phyloP scores from a whole-genome alignment of 2,888 invertebrate genomes.

The Dromius quadrimaculatus region DNA sequence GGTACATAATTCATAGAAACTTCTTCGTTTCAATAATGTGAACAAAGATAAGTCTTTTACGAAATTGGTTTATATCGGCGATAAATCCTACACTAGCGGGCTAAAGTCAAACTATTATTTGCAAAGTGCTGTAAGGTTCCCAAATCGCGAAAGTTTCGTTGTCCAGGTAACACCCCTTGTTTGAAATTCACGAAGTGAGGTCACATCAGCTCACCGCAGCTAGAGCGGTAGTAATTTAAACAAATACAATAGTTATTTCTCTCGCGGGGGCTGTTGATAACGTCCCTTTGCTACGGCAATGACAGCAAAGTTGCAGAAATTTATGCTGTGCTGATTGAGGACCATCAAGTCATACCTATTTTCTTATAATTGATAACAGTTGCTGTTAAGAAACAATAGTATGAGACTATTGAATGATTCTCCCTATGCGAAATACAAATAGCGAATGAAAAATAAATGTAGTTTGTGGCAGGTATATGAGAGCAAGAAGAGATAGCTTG shows the following conservation, averaged over 20 bases:
- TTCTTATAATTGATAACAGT: no score
- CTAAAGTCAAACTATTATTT: constrained; percentile 25
- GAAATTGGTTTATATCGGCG: constrained; percentile 14
- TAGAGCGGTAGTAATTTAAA: constrained; percentile 39
- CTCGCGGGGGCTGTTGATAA: constrained; percentile 26
- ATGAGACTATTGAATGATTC: no score
- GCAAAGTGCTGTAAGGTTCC: constrained; percentile 15
- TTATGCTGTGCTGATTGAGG: constrained; percentile 4
- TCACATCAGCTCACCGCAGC: constrained; percentile 19
- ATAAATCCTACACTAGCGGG: constrained; percentile 14
- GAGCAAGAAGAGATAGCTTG: no score
- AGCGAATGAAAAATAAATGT: no score
- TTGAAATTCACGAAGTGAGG: constrained; percentile 2
- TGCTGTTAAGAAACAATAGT: no score
- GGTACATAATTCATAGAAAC: no score
- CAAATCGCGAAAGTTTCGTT: constrained; percentile 11
- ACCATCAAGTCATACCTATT: no score
- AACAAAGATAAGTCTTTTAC: constrained; percentile 18
- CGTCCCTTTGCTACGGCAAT: constrained; percentile 2
- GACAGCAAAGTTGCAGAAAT: neutral
- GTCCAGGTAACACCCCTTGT: constrained; percentile 26
- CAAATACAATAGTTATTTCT: constrained; percentile 47
- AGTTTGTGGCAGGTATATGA: no score
- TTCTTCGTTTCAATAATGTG: no score
- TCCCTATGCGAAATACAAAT: no score